These are phyloP conservation scores for Gymnoscopelus microlampas DNA, from an alignment of 2,797 vertebrate genomes.

Conservation along the genomic window DNA sequence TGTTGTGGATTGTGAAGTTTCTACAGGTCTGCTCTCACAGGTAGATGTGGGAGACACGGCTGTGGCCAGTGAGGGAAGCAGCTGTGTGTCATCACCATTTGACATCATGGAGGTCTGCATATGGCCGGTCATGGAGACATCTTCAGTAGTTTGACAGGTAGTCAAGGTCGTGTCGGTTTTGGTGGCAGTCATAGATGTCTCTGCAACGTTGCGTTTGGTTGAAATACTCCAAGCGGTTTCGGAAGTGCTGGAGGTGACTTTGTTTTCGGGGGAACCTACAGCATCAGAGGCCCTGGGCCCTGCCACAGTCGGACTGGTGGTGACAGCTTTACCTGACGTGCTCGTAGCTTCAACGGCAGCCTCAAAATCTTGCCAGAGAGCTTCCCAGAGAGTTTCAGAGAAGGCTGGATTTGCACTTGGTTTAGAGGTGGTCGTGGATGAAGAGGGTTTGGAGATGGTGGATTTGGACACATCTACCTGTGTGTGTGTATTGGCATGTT, in stretches of 20 bases:
- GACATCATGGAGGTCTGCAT: neutral
- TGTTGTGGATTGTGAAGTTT: too few species aligned
- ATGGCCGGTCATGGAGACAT: neutral
- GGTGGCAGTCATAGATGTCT: neutral
- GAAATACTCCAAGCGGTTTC: neutral
- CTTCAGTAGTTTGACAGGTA: neutral
- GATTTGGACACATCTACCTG: too few species aligned
- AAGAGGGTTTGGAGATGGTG: too few species aligned
- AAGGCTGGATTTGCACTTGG: too few species aligned
- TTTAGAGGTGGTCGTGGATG: too few species aligned
- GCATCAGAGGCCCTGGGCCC: neutral
- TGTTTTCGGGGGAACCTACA: neutral
- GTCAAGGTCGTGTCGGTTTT: conserved; percentile 1
- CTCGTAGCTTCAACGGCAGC: too few species aligned
- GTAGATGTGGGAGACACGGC: neutral
- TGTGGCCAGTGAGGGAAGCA: too few species aligned
- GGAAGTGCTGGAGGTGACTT: neutral
- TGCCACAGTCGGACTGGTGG: too few species aligned
- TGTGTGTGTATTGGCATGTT: neutral
- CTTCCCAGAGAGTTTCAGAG: too few species aligned
- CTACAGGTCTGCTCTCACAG: too few species aligned
- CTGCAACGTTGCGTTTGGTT: neutral
- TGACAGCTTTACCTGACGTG: too few species aligned
- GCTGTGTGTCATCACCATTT: neutral
- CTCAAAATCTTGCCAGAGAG: too few species aligned